A percentile compares a stretch with the other conserved stretches of the same genome.
Conservation (phyloP, 2,797 vertebrate genomes). For the Macroramphosus scolopax region DNA sequence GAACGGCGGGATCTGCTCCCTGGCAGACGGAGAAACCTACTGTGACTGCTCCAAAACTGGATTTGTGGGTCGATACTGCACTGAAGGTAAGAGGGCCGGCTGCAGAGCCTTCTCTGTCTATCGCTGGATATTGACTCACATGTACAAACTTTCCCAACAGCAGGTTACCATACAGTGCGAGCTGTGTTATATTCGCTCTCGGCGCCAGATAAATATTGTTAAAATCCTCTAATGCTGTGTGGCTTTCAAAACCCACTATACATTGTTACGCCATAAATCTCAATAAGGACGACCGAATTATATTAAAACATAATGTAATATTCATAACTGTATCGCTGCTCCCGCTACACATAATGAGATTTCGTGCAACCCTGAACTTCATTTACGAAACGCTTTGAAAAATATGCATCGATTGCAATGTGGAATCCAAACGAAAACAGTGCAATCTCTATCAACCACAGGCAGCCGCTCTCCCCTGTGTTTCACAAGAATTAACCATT, state of each 20-base stretch:
- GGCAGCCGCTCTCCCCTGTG: constrained; percentile 3
- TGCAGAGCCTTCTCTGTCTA: constrained; percentile 50
- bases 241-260: too few species aligned
- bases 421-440: too few species aligned
- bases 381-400: constrained; percentile 29
- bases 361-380: constrained; percentile 26
- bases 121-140: constrained; percentile 49
- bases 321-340: constrained; percentile 22
- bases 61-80: constrained; percentile 91
- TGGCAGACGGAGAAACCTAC: constrained; percentile 88
- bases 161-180: too few species aligned
- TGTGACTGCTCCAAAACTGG: constrained; percentile 97
- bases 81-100: constrained; percentile 88
- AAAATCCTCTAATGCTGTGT: too few species aligned
- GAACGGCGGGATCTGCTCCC: constrained; percentile 92
- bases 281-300: constrained; percentile 14
- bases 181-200: too few species aligned
- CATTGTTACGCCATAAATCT: constrained; percentile 23
- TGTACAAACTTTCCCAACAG: too few species aligned
- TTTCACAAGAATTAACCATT: constrained; percentile 20
- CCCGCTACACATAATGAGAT: constrained; percentile 11
- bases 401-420: constrained; percentile 23
- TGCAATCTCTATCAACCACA: constrained; percentile 15
- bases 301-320: constrained; percentile 16
- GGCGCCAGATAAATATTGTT: too few species aligned